A percentile compares a stretch with the other conserved stretches of the same genome.
These are phyloP conservation scores for Microtus pennsylvanicus DNA, from an alignment of 2,113 vertebrate genomes.

Conservation along the genomic window DNA sequence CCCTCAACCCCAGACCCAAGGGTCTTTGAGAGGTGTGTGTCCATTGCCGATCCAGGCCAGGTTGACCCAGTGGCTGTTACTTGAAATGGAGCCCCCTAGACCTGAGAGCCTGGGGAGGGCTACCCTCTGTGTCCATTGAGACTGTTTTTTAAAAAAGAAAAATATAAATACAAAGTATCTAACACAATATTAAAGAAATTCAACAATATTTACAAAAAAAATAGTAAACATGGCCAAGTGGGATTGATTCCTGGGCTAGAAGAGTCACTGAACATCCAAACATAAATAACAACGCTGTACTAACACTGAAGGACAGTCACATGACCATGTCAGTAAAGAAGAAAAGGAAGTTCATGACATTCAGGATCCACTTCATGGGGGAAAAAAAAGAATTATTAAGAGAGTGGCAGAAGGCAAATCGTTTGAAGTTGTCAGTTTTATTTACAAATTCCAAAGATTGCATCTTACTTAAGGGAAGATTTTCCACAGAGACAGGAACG, in stretches of 20 bases:
- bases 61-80: too few relatives aligned
- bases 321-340: background rate
- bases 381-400: background rate
- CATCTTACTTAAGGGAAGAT: background rate
- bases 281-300: background rate
- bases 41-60: too few relatives aligned
- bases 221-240: background rate
- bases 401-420: background rate
- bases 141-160: background rate
- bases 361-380: background rate
- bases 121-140: too few relatives aligned
- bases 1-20: too few relatives aligned
- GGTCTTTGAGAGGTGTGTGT: too few relatives aligned
- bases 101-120: too few relatives aligned
- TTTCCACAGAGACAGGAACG: background rate
- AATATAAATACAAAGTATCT: background rate
- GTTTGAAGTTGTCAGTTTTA: background rate
- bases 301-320: background rate
- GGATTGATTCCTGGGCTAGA: background rate
- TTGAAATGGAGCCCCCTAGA: too few relatives aligned
- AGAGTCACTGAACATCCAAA: background rate
- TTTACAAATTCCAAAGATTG: background rate
- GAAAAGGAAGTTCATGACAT: background rate
- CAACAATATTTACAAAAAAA: background rate
- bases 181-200: background rate